Base-by-base conservation (phyloP, 2,888 invertebrate genomes). In the Xestia ashworthii region DNA sequence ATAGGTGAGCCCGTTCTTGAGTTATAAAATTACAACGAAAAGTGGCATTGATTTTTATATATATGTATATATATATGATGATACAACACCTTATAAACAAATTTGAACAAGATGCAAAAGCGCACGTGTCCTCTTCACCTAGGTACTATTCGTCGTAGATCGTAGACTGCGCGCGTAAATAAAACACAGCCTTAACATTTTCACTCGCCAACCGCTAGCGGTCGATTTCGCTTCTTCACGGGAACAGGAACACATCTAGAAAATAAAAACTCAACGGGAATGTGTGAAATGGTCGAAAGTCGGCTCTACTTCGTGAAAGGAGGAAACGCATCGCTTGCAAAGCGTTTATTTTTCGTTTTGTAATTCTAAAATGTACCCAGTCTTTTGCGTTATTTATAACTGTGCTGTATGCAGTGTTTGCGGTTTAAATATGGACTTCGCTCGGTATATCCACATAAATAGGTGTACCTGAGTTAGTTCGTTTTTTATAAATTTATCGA, bases 241-340 rank as follows among this genome's bases (percentile, higher is more conserved):
- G 84, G 87, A 88, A 72, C 78, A 32, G 84, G 87, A 88, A 72
- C 76, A 32, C 32, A 44, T 65, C 66, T 78, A 87, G 80, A 85
- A 82, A 87, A 73, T 70, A 82, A 83, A 80, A 81, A 84, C 82
- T 22, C 25, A 71, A 78, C 62, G 62, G 79, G 80, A 80, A 72
- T 73, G 32, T 76, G 79, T 71, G 72, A 69, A 73, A 62, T 66
- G 62, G n/a, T 78, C 55, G 87, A 82, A 83, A 84, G 82, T 78
- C 44, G 22, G 38, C 48, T 71, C 58, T 48, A 76, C 64, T 71
- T 38, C 46, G 72, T 74, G 74, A 81, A 87, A 84, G 74, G 76
- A 71, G 82, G 67, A 84, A 85, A 74, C 25, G 50, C 62, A 41
- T 11, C 6, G 64, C 12, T 38, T 25, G n/a, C 55, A 66, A 16